Conservation (phyloP, 2,113 vertebrate genomes). For the Mormyrus lacerda region DNA sequence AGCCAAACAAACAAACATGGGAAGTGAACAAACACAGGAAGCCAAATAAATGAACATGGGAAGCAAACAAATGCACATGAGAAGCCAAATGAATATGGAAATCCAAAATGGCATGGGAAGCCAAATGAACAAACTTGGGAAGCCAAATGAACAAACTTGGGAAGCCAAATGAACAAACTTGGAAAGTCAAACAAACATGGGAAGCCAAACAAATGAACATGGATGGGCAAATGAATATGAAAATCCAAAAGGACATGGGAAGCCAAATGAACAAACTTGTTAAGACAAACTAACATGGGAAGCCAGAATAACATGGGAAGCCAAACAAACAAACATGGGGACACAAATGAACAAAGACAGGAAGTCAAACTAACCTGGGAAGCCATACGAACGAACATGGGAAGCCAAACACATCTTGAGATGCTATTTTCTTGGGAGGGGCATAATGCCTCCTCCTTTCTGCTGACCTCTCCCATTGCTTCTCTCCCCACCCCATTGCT, state of each 20-base stretch:
- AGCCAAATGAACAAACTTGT: not conserved
- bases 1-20: no score
- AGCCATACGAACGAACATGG: not conserved
- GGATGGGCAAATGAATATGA: not conserved
- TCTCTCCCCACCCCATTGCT: not conserved
- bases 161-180: not conserved
- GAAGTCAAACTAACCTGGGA: not conserved
- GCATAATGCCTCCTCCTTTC: not conserved
- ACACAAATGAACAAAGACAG: no score
- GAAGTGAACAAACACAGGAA: no score
- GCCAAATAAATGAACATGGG: no score
- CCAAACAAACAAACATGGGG: no score
- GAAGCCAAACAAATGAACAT: not conserved
- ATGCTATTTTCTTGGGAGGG: not conserved
- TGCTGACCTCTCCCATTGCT: not conserved
- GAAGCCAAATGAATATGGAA: not conserved
- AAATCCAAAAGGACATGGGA: not conserved
- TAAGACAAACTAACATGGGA: not conserved
- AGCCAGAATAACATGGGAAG: not conserved
- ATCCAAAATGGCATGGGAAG: no score
- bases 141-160: not conserved
- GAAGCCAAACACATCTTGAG: not conserved
- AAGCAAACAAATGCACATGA: no score
- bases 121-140: not conserved
- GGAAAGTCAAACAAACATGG: not conserved